phyloP scores from a whole-genome alignment of 1,140 invertebrate species.

The Lordiphosa mommai region DNA sequence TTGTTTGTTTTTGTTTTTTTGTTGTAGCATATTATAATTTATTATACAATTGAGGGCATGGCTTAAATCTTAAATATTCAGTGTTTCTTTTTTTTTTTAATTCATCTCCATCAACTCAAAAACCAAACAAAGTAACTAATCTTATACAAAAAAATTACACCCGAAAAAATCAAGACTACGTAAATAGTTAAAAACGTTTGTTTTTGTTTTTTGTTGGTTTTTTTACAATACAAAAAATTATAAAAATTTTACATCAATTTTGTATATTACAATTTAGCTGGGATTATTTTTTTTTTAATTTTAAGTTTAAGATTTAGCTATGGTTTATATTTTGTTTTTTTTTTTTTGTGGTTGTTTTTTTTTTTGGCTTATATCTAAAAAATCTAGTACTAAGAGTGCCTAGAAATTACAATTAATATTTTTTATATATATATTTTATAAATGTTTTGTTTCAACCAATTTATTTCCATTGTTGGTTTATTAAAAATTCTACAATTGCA shows the following conservation, averaged over 20 bases:
- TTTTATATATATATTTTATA: conserved; percentile 36
- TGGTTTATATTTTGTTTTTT: conserved; percentile 42
- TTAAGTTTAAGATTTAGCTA: conserved; percentile 71
- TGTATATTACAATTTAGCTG: neutral
- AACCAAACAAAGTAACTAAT: conserved; percentile 47
- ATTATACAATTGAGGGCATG: conserved; percentile 76
- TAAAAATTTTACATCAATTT: conserved; percentile 11
- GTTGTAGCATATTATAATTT: conserved; percentile 55
- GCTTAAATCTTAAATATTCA: conserved; percentile 70
- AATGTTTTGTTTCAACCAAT: conserved; percentile 26
- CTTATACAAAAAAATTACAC: conserved; percentile 30
- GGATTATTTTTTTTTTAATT: too few species aligned
- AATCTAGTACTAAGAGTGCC: conserved; percentile 22
- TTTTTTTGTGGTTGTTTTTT: conserved; percentile 18
- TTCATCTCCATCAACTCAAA: conserved; percentile 68
- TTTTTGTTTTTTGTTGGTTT: conserved; percentile 1
- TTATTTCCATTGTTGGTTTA: conserved; percentile 41
- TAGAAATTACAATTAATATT: conserved; percentile 66
- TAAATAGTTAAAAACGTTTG: neutral
- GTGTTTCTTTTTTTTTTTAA: conserved; percentile 33
- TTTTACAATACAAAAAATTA: conserved; percentile 45
- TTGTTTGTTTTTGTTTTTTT: conserved; percentile 33
- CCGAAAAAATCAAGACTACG: neutral
- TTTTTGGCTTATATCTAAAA: conserved; percentile 23
- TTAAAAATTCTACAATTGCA: conserved; percentile 78